phyloP scores from a whole-genome alignment of 2,888 invertebrate species.

The Mythimna ferrago region DNA sequence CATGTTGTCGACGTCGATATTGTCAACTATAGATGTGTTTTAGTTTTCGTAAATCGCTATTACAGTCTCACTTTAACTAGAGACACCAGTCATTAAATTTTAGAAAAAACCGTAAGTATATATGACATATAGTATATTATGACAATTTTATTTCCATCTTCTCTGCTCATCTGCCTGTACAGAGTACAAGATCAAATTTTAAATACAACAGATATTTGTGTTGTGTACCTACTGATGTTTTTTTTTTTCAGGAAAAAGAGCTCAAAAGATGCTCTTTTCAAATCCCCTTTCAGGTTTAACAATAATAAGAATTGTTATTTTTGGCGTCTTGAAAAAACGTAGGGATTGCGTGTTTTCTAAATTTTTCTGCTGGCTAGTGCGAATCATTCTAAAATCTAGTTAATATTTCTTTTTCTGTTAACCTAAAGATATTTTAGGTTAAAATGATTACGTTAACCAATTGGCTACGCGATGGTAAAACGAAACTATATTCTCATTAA shows the following conservation, averaged over 20 bases:
- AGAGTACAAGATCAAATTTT: too few relatives aligned
- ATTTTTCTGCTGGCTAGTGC: slow-evolving; percentile 23
- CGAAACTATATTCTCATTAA: background rate
- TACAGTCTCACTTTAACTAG: background rate
- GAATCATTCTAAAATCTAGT: slow-evolving; percentile 2
- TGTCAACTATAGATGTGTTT: background rate
- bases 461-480: slow-evolving; percentile 25
- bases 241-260: slow-evolving; percentile 8
- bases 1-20: too few relatives aligned
- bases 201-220: background rate
- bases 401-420: background rate
- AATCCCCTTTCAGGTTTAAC: slow-evolving; percentile 13
- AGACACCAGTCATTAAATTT: background rate
- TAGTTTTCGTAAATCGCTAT: background rate
- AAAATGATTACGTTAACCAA: slow-evolving; percentile 13
- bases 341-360: slow-evolving; percentile 10
- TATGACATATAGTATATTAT: background rate
- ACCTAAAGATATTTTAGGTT: background rate
- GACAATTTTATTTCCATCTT: background rate
- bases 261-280: background rate
- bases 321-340: background rate
- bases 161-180: background rate
- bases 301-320: slow-evolving; percentile 4
- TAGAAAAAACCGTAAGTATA: background rate
- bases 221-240: background rate